Evolutionary conservation across 1,140 invertebrate species (phyloP), one percentile per base, ranked within the genome.

Genomic region (Drosophila subpulchrella): DNA sequence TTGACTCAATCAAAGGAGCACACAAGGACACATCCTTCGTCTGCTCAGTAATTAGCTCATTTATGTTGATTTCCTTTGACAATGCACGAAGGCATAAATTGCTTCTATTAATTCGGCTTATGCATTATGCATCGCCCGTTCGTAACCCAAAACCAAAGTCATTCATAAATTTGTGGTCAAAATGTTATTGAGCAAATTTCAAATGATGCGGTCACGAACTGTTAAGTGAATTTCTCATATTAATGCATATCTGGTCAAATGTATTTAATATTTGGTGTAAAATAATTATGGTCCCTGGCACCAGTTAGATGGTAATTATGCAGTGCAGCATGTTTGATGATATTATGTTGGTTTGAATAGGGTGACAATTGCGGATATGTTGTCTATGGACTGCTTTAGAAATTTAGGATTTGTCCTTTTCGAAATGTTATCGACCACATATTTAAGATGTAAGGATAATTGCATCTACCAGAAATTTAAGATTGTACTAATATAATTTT

Each of bases 41-140:
- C 63, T 70, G 44, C 47, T 34, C 41, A 72, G 76, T 88, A 88
- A 88, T 88, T 88, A 88, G 84, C 72, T 77, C 84, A 80, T 84
- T 84, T 89, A 84, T 84, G 77, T 75, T 89, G 80, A 88, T 88
- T 88, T 83, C 80, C 84, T 89, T 84, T 84, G 84, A 86, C 79
- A 86, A 67, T 44, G 57, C 67, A 61, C 63, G 67, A 77, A 70
- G 88, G 46, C 63, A 82, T 78, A 86, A 88, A 88, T 83, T 80
- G 84, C 76, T 67, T 56, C 75, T 76, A 86, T 86, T 88, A 86
- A 86, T 86, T 86, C 63, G 44, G 72, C 53, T 76, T 83, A 88
- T 88, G 79, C 83, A 88, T 88, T 89, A 89, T 78, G 63, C 55
- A 70, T 46, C n/a, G 46, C 41, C 38, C 66, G 55, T 30, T 24